Evolutionary conservation across 2,797 vertebrate species (phyloP).

Genomic region (Mycteria americana): DNA sequence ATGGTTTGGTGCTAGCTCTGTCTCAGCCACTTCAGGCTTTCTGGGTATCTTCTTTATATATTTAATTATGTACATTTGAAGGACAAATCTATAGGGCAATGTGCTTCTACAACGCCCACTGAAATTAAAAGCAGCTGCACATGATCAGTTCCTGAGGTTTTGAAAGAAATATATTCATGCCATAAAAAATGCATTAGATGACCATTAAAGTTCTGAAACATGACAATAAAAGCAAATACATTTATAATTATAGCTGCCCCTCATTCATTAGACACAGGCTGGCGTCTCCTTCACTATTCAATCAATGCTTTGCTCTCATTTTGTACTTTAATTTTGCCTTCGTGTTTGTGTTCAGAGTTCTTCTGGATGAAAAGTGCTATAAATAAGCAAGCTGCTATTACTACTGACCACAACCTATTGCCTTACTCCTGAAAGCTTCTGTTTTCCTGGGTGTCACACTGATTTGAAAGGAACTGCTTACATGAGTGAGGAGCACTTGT

Average conservation of each 20-base stretch:
- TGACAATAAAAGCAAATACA: slow-evolving; percentile 30
- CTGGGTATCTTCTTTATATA: neutral
- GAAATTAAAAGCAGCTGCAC: slow-evolving; percentile 39
- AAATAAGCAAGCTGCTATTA: neutral
- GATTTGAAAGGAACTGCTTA: slow-evolving; percentile 4
- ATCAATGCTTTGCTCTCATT: slow-evolving; percentile 11
- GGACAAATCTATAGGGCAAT: neutral
- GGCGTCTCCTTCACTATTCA: slow-evolving; percentile 11
- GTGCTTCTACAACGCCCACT: slow-evolving; percentile 1
- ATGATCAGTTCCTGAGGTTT: slow-evolving; percentile 19
- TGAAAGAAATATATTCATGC: slow-evolving; percentile 6
- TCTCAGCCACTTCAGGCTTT: slow-evolving; percentile 6
- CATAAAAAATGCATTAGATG: slow-evolving; percentile 52
- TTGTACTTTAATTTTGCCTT: neutral
- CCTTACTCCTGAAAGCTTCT: neutral
- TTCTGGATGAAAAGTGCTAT: neutral
- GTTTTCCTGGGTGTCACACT: neutral
- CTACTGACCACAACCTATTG: neutral
- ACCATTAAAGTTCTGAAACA: slow-evolving; percentile 43
- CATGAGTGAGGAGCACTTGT: neutral
- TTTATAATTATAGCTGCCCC: slow-evolving; percentile 5
- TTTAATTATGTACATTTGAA: slow-evolving; percentile 45
- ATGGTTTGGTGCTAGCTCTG: neutral
- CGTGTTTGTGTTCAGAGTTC: neutral
- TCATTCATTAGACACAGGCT: slow-evolving; percentile 17